Conservation (phyloP, 2,113 vertebrate genomes). For the Calypte anna region DNA sequence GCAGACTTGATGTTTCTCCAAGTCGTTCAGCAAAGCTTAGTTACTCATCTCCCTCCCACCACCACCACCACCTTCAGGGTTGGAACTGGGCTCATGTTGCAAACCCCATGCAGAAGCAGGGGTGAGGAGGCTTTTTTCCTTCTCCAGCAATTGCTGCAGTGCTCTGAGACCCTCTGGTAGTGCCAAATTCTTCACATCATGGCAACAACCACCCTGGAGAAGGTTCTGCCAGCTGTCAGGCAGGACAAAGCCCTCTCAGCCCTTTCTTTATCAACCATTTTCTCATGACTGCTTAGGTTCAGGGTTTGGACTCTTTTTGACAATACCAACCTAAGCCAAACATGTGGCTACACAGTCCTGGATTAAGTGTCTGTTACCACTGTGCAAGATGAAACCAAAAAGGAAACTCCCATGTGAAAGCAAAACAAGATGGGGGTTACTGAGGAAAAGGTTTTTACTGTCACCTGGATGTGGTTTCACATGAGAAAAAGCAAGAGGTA, state of each 20-base stretch:
- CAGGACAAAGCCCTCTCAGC: not conserved
- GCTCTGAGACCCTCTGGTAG: not conserved
- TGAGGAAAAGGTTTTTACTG: not conserved
- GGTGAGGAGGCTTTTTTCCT: not conserved
- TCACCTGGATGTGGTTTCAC: not conserved
- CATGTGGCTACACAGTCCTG: not conserved
- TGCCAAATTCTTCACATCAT: fast-evolving
- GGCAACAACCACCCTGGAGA: not conserved
- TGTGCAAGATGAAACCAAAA: not conserved
- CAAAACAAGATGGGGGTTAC: not conserved
- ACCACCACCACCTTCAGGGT: not conserved
- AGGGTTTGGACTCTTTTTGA: not conserved
- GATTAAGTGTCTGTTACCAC: not conserved
- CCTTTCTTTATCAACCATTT: not conserved
- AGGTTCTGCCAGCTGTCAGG: not conserved
- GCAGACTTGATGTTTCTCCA: not conserved
- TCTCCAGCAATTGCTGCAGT: not conserved
- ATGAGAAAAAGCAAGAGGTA: not conserved
- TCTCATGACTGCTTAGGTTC: not conserved
- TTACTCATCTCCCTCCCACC: not conserved
- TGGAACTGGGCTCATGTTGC: fast-evolving
- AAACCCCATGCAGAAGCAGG: fast-evolving
- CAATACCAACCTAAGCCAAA: not conserved
- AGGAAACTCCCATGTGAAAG: not conserved
- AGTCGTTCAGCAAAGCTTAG: not conserved